Conservation (phyloP, 2,113 vertebrate species). For the Ramphastos sulfuratus region DNA sequence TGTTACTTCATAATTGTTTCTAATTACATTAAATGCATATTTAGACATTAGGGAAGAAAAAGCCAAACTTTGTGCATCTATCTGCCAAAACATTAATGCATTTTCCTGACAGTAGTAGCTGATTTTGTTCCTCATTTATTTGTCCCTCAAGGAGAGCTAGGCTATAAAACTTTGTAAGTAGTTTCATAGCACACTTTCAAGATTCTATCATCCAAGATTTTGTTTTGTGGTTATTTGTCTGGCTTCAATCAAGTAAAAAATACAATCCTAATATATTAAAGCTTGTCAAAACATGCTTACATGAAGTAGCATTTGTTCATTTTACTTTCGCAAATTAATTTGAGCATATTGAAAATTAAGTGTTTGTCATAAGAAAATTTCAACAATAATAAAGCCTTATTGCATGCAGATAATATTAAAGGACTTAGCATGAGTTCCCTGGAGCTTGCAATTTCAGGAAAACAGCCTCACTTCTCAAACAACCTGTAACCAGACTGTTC, state of each 20-base stretch:
- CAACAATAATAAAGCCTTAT: not conserved
- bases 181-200: not conserved
- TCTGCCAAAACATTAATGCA: conserved; percentile 22
- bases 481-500: conserved; percentile 14
- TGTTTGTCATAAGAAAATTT: conserved; percentile 12
- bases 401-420: not conserved
- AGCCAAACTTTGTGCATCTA: not conserved
- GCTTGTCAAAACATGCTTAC: not conserved
- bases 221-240: not conserved
- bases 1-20: conserved; percentile 18
- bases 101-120: conserved; percentile 20
- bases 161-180: conserved; percentile 26
- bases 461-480: conserved; percentile 3
- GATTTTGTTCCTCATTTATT: not conserved
- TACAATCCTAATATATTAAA: not conserved
- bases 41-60: conserved; percentile 11
- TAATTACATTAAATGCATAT: conserved; percentile 48
- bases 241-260: not conserved
- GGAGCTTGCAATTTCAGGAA: not conserved
- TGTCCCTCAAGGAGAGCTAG: conserved; percentile 22
- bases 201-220: conserved; percentile 7
- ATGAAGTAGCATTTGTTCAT: not conserved
- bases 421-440: conserved; percentile 8
- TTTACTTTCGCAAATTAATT: conserved; percentile 36
- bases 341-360: conserved; percentile 3